Percentiles rank a stretch among this genome's conserved stretches.
phyloP scores from a whole-genome alignment of 2,113 vertebrate species.

The Microtus richardsoni region DNA sequence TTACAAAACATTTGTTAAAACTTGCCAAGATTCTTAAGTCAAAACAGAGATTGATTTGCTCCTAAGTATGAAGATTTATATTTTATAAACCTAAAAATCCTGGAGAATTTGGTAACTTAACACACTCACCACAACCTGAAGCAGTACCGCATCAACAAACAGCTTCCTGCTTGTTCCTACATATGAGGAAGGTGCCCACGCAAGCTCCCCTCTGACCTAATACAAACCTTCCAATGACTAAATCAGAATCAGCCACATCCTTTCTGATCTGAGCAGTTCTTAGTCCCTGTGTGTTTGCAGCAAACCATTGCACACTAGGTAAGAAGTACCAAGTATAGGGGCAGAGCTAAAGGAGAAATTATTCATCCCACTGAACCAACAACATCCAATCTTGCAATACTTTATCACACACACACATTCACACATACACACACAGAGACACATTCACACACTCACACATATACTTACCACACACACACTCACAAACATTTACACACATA shows the following conservation, averaged over 20 bases:
- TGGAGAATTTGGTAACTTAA: neutral
- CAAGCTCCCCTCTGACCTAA: neutral
- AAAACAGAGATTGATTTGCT: constrained; percentile 15
- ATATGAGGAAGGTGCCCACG: neutral
- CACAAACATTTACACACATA: neutral
- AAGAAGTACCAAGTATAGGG: neutral
- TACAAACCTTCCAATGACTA: neutral
- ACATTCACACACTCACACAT: neutral
- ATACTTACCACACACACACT: neutral
- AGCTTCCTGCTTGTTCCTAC: neutral
- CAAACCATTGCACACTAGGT: neutral
- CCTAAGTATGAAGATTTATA: neutral
- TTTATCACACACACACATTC: neutral
- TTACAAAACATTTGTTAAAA: constrained; percentile 49
- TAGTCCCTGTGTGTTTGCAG: neutral
- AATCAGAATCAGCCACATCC: neutral
- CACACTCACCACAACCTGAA: neutral
- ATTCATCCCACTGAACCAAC: neutral
- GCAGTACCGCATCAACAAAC: neutral
- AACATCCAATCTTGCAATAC: neutral
- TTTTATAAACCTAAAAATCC: constrained; percentile 1
- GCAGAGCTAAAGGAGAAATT: neutral
- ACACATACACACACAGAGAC: too few relatives aligned
- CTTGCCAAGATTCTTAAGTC: constrained; percentile 28
- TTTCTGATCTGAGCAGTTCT: neutral